Base-by-base conservation (phyloP, 2,888 invertebrate species). In the Chouioia cunea region DNA sequence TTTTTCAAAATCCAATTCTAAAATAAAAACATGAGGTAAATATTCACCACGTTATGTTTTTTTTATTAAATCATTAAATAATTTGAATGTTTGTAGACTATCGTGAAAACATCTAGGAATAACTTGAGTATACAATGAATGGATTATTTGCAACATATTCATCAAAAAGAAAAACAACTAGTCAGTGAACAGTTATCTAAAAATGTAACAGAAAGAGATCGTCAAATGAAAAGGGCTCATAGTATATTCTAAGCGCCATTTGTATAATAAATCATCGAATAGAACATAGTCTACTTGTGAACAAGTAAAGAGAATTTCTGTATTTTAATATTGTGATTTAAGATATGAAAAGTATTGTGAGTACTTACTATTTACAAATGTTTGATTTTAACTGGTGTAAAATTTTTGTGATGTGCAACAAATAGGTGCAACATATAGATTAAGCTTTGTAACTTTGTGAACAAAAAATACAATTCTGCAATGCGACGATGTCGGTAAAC, bases 1-100 rank as follows among this genome's bases (percentile, higher is more conserved):
- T 44, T 89, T 87, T 74, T 75, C 84, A 4, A 89, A 89, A 82
- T 82, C 85, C 74, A 87, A 87, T 60, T 83, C 87, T 47, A 84
- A 88, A 75, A 81, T 89, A 53, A 90, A 89, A 84, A 88, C 89
- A 80, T 89, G 87, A 87, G 76, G 73, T 69, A 50, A 68, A 18
- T 22, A 57, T 23, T 2, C 22, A 27, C 47, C 27, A 36, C 8
- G n/a, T 14, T 6, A 15, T 6, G 16, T 48, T 10, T 4, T 27
- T 6, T 27, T 27, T 27, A 27, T 3, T 27, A 27, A 44, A 46
- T 23, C 8, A 4, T 46, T 23, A 27, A 59, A 14, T 18, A 20
- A 16, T 8, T 50, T 44, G n/a, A 59, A 53, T 43, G 6, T 6
- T 27, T 27, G 4, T 27, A 27, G 27, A 27, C 27, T 27, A 27